Percentiles rank a stretch among this genome's conserved stretches.
Evolutionary conservation across 2,797 vertebrate genomes (phyloP).

Genomic region (Huso huso): DNA sequence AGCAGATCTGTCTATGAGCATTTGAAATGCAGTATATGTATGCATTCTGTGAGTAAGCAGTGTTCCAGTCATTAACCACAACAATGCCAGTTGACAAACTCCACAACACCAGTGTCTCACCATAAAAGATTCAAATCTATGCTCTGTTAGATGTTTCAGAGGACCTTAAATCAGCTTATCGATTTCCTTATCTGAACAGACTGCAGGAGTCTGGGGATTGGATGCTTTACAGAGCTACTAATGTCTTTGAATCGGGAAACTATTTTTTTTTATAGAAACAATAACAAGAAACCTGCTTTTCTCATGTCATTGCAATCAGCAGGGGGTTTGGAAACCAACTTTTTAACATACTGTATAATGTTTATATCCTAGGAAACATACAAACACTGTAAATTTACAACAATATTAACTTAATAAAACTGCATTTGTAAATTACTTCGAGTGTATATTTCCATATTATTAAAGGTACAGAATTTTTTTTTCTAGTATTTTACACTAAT

Average conservation of each 20-base stretch:
- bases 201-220: neutral
- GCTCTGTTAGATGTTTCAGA: neutral
- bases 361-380: no score
- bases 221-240: neutral
- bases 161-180: slow-evolving; percentile 3
- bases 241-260: neutral
- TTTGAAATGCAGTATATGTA: slow-evolving; percentile 10
- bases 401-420: no score
- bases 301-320: neutral
- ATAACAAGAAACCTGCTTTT: neutral
- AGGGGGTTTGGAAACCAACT: neutral
- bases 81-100: slow-evolving; percentile 9
- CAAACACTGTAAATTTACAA: no score
- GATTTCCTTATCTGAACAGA: slow-evolving; percentile 2
- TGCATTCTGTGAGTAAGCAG: slow-evolving; percentile 6
- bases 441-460: no score
- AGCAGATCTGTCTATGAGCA: neutral
- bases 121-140: slow-evolving; percentile 12
- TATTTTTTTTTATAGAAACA: neutral
- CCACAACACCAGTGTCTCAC: slow-evolving; percentile 6
- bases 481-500: no score
- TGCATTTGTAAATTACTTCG: no score
- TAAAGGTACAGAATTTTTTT: no score
- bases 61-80: slow-evolving; percentile 7
- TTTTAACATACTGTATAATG: no score